Conservation (phyloP, 2,113 vertebrate species). For the Anguilla japonica region DNA sequence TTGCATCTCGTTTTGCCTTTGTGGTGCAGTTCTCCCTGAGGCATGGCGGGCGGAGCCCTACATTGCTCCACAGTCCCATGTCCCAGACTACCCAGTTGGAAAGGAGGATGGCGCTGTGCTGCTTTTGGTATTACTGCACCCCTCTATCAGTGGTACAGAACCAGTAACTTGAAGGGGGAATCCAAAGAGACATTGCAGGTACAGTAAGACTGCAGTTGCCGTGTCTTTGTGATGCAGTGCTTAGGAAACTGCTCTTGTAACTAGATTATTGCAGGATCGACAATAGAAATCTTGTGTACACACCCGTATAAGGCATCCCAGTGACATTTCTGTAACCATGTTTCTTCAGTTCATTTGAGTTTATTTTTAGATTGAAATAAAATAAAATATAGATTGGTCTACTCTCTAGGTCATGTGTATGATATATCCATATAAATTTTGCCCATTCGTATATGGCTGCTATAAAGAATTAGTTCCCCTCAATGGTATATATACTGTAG, state of each 20-base stretch:
- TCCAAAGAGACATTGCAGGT: conserved; percentile 66
- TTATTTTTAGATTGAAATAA: too few relatives aligned
- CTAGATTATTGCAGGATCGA: too few relatives aligned
- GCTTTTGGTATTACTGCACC: conserved; percentile 78
- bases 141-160: conserved; percentile 81
- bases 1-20: background rate
- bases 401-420: too few relatives aligned
- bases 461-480: too few relatives aligned
- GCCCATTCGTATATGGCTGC: too few relatives aligned
- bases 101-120: conserved; percentile 61
- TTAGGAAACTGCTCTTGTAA: background rate
- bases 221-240: background rate
- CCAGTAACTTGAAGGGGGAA: conserved; percentile 59
- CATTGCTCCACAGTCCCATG: conserved; percentile 69
- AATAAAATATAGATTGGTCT: too few relatives aligned
- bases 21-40: conserved; percentile 54
- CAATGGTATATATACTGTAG: too few relatives aligned
- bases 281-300: too few relatives aligned
- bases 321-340: conserved; percentile 4
- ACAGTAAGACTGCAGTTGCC: conserved; percentile 41
- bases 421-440: too few relatives aligned
- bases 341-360: background rate
- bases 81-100: conserved; percentile 57
- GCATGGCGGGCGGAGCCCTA: conserved; percentile 75
- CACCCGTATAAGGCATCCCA: too few relatives aligned